phyloP scores from a whole-genome alignment of 92 coral and sea anemone species.

The Heliopora coerulea region DNA sequence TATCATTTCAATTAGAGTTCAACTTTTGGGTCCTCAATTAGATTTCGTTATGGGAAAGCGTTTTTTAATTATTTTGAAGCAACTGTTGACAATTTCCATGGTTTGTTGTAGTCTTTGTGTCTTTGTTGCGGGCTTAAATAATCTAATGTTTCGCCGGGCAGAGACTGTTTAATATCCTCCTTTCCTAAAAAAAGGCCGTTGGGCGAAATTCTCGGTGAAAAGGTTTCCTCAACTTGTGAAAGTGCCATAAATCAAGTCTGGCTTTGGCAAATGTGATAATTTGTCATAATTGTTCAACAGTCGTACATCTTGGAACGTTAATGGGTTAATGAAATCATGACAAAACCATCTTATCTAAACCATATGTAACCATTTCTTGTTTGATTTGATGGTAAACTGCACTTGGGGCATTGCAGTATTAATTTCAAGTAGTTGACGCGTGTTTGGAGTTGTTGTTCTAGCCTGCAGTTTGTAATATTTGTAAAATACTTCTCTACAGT shows the following conservation, averaged over 20 bases:
- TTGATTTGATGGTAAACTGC: too few species aligned
- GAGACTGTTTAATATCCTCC: too few species aligned
- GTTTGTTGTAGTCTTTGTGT: neutral
- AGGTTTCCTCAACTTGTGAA: too few species aligned
- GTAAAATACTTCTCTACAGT: neutral
- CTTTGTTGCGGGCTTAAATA: neutral
- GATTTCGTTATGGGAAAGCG: neutral
- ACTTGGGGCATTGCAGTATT: too few species aligned
- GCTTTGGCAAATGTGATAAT: neutral
- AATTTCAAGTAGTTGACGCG: too few species aligned
- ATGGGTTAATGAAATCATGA: neutral
- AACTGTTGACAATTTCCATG: conserved; percentile 4
- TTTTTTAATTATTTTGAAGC: neutral
- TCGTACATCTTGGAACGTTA: neutral
- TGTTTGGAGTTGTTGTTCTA: too few species aligned
- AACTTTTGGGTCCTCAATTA: too few species aligned
- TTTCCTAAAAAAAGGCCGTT: too few species aligned
- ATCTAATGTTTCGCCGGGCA: too few species aligned
- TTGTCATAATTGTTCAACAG: neutral
- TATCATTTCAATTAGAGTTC: neutral
- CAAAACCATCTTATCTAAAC: neutral
- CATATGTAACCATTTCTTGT: neutral
- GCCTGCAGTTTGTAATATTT: too few species aligned
- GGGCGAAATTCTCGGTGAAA: too few species aligned
- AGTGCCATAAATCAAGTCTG: too few species aligned